Evolutionary conservation across 2,113 vertebrate species (phyloP).

Genomic region (Tiliqua scincoides): DNA sequence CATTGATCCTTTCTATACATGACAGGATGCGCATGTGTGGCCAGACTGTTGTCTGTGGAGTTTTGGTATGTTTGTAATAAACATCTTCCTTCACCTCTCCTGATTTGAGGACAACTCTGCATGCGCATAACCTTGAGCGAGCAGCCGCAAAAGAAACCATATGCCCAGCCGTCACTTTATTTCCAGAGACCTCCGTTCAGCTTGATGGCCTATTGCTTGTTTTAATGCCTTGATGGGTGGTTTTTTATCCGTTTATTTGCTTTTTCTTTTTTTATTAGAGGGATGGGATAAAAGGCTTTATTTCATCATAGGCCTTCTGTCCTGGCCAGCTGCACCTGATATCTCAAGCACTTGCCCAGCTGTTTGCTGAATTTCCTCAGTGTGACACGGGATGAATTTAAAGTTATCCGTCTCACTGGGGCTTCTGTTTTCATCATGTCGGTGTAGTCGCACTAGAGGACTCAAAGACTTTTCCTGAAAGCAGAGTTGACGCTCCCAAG

Average conservation of each 20-base stretch:
- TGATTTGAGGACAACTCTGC: not conserved
- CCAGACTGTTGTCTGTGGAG: too few relatives aligned
- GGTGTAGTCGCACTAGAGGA: not conserved
- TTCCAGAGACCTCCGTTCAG: constrained; percentile 32
- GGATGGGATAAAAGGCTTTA: constrained; percentile 31
- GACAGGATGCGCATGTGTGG: too few relatives aligned
- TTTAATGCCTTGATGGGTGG: not conserved
- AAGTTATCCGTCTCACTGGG: not conserved
- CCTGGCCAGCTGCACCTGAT: not conserved
- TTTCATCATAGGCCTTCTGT: not conserved
- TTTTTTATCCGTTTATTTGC: not conserved
- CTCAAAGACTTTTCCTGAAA: not conserved
- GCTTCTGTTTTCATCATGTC: not conserved
- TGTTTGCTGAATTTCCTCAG: not conserved
- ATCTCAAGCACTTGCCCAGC: not conserved
- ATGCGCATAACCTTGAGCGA: accelerated
- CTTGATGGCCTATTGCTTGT: not conserved
- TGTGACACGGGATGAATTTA: not conserved
- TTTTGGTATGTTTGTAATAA: not conserved
- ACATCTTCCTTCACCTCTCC: not conserved
- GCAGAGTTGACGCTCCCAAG: not conserved
- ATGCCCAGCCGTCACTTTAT: not conserved
- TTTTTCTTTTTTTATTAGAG: not conserved
- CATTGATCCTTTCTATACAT: too few relatives aligned
- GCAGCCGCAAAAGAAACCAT: not conserved